Base-by-base conservation (phyloP, 1,140 invertebrate species). In the Drosophila erecta region DNA sequence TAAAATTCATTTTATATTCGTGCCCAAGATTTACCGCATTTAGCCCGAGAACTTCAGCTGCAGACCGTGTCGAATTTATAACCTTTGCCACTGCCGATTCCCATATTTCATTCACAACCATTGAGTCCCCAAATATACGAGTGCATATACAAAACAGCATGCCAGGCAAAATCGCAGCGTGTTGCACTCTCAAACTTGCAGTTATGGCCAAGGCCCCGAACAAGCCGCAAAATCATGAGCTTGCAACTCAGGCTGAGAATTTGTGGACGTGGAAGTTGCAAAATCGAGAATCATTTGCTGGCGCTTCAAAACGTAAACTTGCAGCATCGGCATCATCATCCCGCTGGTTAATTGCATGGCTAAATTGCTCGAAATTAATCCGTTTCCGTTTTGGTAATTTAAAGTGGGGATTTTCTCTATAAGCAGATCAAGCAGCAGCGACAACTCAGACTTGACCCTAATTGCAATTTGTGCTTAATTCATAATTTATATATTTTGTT, bases 311-410 rank as follows among this genome's bases (percentile, higher is more conserved):
- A 51, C 49, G 27, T 3, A 51, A 67, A 41, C 64, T 57, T 71
- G 24, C 67, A 71, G 50, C 67, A 69, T 70, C 67, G 67, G 55
- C 64, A 43, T 69, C 64, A 43, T 69, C 58, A 64, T 51, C 37
- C 44, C 59, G 43, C 27, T 37, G 27, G 47, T 76, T 78, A 83
- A 83, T 83, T 78, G 78, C 71, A 64, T 76, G 70, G 56, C 75
- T 83, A 64, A 79, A 84, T 84, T 83, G 80, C 81, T 64, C 46
- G 49, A 76, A 79, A 79, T 83, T 76, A 84, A 84, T 79, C 58
- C 71, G 70, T 84, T 84, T 84, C 80, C 80, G 80, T 65, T 67
- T 83, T 67, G 71, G 71, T 72, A 79, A 84, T 84, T 33, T 84
- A 71, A 79, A 76, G 59, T 38, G 37, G 27, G 37, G 37, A 33